Evolutionary conservation across 2,113 vertebrate genomes (phyloP).

Genomic region (Mustela lutreola): DNA sequence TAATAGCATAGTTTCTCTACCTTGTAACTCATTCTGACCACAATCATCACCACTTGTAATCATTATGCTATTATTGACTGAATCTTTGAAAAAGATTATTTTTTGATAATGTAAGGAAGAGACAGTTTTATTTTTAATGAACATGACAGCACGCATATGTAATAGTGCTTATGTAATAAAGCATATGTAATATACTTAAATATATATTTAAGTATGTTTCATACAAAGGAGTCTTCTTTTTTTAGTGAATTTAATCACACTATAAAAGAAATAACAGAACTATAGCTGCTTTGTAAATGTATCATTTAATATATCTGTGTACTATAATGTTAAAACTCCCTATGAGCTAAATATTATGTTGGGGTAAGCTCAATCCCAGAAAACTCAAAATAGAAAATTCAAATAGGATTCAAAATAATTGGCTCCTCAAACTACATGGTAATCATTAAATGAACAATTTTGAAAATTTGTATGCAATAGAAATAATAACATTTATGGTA

Average conservation of each 20-base stretch:
- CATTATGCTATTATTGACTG: neutral
- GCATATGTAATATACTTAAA: neutral
- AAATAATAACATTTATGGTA: neutral
- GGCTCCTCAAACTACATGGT: neutral
- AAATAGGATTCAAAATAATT: neutral
- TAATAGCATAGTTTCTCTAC: neutral
- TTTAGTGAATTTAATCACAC: neutral
- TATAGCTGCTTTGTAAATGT: neutral
- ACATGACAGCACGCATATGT: neutral
- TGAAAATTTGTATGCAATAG: neutral
- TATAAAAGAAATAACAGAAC: neutral
- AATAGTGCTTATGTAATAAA: neutral
- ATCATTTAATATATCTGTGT: neutral
- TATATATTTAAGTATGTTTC: neutral
- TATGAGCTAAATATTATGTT: neutral
- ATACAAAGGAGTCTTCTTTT: rapidly evolving
- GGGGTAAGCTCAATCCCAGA: neutral
- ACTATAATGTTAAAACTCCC: neutral
- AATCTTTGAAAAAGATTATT: neutral
- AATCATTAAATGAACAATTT: neutral
- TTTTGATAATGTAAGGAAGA: neutral
- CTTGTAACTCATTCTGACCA: neutral
- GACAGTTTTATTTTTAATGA: neutral
- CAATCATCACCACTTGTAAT: neutral
- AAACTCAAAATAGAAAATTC: neutral